Percentiles rank a stretch among this genome's conserved stretches.
Conservation (phyloP, 2,113 vertebrate species). For the Microtus ochrogaster region DNA sequence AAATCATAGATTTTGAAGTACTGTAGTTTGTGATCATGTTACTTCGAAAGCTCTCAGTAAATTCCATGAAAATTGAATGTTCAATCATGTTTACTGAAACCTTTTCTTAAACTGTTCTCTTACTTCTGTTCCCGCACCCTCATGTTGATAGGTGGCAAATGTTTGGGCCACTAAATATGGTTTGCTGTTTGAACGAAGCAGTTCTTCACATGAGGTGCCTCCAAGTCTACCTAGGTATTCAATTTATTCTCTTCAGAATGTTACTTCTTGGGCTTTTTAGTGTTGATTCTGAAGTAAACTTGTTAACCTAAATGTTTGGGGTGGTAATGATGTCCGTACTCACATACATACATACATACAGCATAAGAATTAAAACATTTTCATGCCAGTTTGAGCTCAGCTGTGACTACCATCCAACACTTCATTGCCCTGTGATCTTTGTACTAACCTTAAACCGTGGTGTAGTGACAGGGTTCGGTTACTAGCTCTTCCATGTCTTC, state of each 20-base stretch:
- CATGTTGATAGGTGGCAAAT: conserved; percentile 93
- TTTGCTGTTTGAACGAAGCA: conserved; percentile 94
- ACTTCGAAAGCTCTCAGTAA: conserved; percentile 38
- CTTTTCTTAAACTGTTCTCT: background rate
- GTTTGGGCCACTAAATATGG: conserved; percentile 97
- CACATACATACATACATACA: background rate
- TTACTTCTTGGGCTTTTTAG: conserved; percentile 21
- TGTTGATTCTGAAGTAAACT: conserved; percentile 30
- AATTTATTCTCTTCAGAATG: conserved; percentile 4
- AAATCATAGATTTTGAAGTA: background rate
- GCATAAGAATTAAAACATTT: background rate
- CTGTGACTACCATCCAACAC: background rate
- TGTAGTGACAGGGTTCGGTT: background rate
- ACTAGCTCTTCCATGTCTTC: background rate
- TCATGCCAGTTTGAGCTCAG: background rate
- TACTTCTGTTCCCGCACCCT: conserved; percentile 78
- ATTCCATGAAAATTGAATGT: conserved; percentile 24
- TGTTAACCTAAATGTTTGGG: background rate
- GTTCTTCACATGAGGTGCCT: conserved; percentile 89
- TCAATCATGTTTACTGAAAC: conserved; percentile 25
- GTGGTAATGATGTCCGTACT: background rate
- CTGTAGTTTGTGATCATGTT: background rate
- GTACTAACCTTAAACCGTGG: background rate
- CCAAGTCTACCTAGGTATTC: conserved; percentile 90
- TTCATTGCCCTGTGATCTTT: background rate